Conservation (phyloP, 2,797 vertebrate species). For the Enteromius viviparus region DNA sequence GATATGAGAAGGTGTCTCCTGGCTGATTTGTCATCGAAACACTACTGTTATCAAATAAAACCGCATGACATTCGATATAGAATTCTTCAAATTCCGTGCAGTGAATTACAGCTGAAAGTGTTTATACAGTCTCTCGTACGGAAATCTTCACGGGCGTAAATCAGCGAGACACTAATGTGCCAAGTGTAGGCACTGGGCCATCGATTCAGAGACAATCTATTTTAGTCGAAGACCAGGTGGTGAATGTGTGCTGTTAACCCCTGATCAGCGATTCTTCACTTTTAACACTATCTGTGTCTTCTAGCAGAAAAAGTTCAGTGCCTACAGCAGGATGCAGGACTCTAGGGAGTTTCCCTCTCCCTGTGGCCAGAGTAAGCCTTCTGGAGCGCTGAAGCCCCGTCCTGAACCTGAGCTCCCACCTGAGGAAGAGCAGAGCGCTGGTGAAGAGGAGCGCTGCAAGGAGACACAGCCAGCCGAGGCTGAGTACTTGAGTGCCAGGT, state of each 20-base stretch:
- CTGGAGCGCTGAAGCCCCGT: conserved; percentile 75
- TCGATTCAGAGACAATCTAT: conserved; percentile 29
- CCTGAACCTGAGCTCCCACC: conserved; percentile 78
- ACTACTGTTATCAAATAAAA: not conserved
- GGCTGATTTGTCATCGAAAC: not conserved
- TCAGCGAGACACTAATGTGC: conserved; percentile 34
- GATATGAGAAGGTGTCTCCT: not conserved
- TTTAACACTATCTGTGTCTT: conserved; percentile 23
- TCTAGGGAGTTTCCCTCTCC: conserved; percentile 84
- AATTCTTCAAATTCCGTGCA: conserved; percentile 22
- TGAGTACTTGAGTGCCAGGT: conserved; percentile 96
- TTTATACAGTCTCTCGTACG: conserved; percentile 12
- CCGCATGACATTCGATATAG: not conserved
- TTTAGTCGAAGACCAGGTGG: conserved; percentile 28
- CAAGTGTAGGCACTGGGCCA: conserved; percentile 40
- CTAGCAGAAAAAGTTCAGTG: conserved; percentile 84
- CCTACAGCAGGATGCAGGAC: conserved; percentile 95
- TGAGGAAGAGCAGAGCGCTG: conserved; percentile 70
- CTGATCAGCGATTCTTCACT: not conserved
- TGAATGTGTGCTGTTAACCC: conserved; percentile 37
- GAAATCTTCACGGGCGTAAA: conserved; percentile 31
- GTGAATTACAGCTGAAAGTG: conserved; percentile 22
- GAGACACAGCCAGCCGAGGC: conserved; percentile 89
- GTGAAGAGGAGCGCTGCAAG: conserved; percentile 81
- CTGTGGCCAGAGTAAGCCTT: conserved; percentile 78